phyloP scores from a whole-genome alignment of 2,113 vertebrate species.

The Eira barbara region DNA sequence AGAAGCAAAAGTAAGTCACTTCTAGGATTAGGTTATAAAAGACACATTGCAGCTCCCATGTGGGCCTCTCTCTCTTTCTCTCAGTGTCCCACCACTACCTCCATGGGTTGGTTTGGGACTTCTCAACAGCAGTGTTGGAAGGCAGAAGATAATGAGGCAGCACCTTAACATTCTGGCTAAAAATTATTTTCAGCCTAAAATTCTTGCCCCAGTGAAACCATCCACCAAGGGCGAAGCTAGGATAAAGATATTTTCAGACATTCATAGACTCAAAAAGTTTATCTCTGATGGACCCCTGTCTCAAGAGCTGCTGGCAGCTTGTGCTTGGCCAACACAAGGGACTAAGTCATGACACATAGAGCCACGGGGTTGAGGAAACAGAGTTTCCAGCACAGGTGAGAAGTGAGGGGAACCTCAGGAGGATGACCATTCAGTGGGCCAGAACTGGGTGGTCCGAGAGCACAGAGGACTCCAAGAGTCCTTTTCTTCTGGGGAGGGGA shows the following conservation, averaged over 20 bases:
- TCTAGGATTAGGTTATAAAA: not conserved
- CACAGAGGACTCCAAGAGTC: not conserved
- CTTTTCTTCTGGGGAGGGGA: not conserved
- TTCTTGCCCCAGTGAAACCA: not conserved
- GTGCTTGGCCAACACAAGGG: not conserved
- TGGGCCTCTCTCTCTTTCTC: not conserved
- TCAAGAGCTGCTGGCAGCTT: not conserved
- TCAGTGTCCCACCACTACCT: not conserved
- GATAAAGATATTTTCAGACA: not conserved
- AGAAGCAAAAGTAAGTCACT: not conserved
- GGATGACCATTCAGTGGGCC: fast-evolving
- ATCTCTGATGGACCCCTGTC: not conserved
- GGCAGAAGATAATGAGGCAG: not conserved
- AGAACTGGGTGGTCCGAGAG: not conserved
- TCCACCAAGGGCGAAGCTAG: not conserved
- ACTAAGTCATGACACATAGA: not conserved
- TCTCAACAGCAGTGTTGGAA: not conserved
- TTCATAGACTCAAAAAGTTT: not conserved
- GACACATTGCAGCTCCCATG: not conserved
- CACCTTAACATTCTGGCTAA: not conserved
- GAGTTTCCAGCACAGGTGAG: not conserved
- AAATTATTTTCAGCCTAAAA: slow-evolving; percentile 18
- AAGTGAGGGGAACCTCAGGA: not conserved
- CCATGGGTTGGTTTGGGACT: not conserved
- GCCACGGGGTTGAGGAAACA: not conserved